These are phyloP conservation scores for Macroglossus sobrinus DNA, from an alignment of 2,113 vertebrate genomes.

Conservation along the genomic window DNA sequence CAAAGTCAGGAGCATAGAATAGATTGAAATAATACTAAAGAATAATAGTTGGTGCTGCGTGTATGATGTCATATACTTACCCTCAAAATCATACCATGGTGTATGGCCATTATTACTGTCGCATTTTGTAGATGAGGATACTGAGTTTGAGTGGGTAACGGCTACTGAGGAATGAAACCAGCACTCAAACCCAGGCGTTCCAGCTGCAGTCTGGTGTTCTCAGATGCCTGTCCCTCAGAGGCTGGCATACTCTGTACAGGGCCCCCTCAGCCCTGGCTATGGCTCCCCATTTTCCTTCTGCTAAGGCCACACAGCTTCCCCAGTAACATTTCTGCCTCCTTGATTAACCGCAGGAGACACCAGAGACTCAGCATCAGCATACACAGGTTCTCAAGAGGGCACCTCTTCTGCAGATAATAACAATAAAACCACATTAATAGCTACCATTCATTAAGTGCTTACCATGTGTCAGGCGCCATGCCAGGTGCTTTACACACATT, in stretches of 20 bases:
- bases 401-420: background rate
- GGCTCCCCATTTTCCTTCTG: background rate
- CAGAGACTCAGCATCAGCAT: background rate
- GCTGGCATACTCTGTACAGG: fast-evolving
- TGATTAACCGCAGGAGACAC: background rate
- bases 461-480: background rate
- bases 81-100: background rate
- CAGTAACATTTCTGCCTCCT: background rate
- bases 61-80: background rate
- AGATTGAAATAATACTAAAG: background rate
- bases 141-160: background rate
- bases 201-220: background rate
- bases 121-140: background rate
- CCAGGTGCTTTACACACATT: background rate
- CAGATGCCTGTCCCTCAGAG: background rate
- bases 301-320: background rate
- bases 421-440: background rate
- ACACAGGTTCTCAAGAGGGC: background rate
- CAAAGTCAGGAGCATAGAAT: background rate
- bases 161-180: background rate
- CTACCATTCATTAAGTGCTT: background rate
- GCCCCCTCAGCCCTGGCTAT: background rate
- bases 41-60: background rate
- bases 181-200: background rate
- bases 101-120: background rate